Evolutionary conservation across 2,113 vertebrate species (phyloP).

Genomic region (Alouatta palliata): DNA sequence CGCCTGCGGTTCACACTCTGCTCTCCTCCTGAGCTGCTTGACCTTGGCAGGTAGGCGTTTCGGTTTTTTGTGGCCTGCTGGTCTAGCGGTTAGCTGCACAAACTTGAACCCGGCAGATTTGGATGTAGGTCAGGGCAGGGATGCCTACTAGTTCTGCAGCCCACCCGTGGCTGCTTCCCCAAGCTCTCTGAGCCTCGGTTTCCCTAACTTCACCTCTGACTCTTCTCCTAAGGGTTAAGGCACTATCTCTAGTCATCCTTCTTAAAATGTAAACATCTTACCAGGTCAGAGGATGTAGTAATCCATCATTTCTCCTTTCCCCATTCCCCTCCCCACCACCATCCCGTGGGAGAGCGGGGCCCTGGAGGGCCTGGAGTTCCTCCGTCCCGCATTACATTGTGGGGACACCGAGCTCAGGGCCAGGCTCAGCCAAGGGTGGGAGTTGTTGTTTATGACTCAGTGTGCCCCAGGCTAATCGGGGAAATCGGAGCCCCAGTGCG

Average conservation of each 20-base stretch:
- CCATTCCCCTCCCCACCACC: too few species aligned
- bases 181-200: not conserved
- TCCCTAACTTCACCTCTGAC: not conserved
- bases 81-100: not conserved
- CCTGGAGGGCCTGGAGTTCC: not conserved
- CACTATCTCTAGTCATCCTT: not conserved
- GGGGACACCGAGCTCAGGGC: not conserved
- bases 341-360: not conserved
- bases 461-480: not conserved
- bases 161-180: fast-evolving
- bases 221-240: not conserved
- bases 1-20: fast-evolving
- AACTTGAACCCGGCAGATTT: not conserved
- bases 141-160: not conserved
- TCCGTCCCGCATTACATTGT: not conserved
- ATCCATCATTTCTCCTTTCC: not conserved
- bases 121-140: not conserved
- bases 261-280: not conserved
- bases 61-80: not conserved
- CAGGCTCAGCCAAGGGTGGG: not conserved
- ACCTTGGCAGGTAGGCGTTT: not conserved
- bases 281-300: not conserved
- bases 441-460: not conserved
- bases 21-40: not conserved
- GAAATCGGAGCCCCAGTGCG: not conserved